Conservation (phyloP, 2,888 invertebrate genomes). For the Campoletis raptor region DNA sequence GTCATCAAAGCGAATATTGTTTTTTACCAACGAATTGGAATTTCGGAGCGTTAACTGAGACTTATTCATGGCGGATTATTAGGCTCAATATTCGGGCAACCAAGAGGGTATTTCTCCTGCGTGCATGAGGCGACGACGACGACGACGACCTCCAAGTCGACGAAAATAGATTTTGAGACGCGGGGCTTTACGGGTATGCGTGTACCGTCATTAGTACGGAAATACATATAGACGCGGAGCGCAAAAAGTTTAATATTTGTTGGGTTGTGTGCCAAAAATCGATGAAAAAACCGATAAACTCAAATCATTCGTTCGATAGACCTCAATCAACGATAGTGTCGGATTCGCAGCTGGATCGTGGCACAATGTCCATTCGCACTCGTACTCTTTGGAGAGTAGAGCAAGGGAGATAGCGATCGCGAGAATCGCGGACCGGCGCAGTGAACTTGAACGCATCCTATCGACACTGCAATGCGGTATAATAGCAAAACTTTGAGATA, state of each 20-base stretch:
- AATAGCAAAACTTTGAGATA: neutral
- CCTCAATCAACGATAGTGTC: neutral
- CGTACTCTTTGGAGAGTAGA: neutral
- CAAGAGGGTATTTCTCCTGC: constrained; percentile 33
- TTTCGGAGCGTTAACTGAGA: neutral
- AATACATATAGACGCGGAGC: neutral
- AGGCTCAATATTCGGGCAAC: constrained; percentile 33
- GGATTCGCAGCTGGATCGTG: neutral
- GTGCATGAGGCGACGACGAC: constrained; percentile 35
- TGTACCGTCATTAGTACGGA: constrained; percentile 20
- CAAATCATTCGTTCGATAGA: constrained; percentile 21
- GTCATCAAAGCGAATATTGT: neutral
- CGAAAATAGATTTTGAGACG: constrained; percentile 56
- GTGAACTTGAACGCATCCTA: constrained; percentile 36
- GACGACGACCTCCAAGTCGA: constrained; percentile 55
- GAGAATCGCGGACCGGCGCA: constrained; percentile 51
- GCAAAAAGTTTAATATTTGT: constrained; percentile 5
- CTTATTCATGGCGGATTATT: constrained; percentile 16
- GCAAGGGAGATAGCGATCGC: neutral
- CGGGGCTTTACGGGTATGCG: constrained; percentile 43
- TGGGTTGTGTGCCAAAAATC: neutral
- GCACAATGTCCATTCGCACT: neutral
- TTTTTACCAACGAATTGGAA: neutral
- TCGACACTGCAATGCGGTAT: constrained; percentile 62
- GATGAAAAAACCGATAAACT: constrained; percentile 16